Evolutionary conservation across 2,113 vertebrate species (phyloP).

Genomic region (Bubalus kerabau): DNA sequence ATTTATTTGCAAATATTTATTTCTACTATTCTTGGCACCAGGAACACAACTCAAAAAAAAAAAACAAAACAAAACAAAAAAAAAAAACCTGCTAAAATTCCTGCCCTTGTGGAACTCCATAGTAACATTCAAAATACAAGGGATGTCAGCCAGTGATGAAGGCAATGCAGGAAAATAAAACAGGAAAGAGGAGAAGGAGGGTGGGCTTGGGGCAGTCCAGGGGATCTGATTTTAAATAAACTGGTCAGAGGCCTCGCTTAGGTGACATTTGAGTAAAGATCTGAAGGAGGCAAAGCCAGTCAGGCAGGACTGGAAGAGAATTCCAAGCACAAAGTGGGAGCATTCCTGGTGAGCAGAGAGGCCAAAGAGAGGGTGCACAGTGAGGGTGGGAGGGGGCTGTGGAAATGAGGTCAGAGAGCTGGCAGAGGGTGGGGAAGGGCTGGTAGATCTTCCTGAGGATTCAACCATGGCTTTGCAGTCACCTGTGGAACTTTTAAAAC

Average conservation of each 20-base stretch:
- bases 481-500: neutral
- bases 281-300: neutral
- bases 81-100: neutral
- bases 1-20: neutral
- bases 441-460: neutral
- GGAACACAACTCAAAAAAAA: neutral
- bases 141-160: neutral
- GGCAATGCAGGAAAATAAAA: neutral
- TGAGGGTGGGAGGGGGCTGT: neutral
- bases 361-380: neutral
- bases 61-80: neutral
- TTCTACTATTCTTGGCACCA: neutral
- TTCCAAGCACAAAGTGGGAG: neutral
- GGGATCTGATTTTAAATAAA: neutral
- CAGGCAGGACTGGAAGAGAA: neutral
- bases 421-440: accelerated
- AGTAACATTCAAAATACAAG: neutral
- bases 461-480: neutral
- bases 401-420: too few species aligned
- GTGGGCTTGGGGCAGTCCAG: accelerated
- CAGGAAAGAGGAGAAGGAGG: neutral
- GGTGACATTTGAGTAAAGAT: neutral
- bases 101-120: neutral
- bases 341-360: neutral
- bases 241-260: neutral